Percentiles rank a stretch among this genome's conserved stretches.
These are phyloP conservation scores for Lerema accius DNA, from an alignment of 1,140 invertebrate species.

Conservation along the genomic window DNA sequence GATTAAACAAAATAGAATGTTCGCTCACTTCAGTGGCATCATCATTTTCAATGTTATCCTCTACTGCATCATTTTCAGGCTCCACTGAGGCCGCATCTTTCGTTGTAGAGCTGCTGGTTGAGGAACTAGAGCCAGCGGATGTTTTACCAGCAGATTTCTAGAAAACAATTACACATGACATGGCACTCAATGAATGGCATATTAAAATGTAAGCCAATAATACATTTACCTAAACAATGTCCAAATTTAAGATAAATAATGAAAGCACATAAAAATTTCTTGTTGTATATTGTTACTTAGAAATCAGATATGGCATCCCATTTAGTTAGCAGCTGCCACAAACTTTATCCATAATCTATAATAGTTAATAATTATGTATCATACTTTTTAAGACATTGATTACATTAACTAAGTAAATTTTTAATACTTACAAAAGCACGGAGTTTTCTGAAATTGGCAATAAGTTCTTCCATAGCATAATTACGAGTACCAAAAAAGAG, in stretches of 20 bases:
- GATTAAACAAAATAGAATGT: neutral
- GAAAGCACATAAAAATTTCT: too few species aligned
- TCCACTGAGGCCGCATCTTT: conserved; percentile 47
- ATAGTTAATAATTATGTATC: too few species aligned
- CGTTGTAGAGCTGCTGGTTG: conserved; percentile 52
- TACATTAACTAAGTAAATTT: too few species aligned
- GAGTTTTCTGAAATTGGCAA: conserved; percentile 75
- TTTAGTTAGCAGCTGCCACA: too few species aligned
- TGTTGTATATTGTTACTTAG: too few species aligned
- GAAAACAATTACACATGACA: conserved; percentile 36
- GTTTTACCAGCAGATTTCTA: conserved; percentile 65
- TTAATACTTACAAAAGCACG: conserved; percentile 67
- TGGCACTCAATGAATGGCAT: too few species aligned
- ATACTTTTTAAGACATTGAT: too few species aligned
- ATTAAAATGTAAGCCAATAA: too few species aligned
- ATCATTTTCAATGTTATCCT: conserved; percentile 48
- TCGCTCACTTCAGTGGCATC: conserved; percentile 49
- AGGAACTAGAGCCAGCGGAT: conserved; percentile 50
- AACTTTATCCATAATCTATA: too few species aligned
- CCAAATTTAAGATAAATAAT: too few species aligned
- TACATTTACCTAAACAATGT: too few species aligned
- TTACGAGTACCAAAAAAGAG: conserved; percentile 76
- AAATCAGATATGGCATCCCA: too few species aligned
- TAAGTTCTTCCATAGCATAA: conserved; percentile 78
- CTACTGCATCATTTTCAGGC: conserved; percentile 51